These are phyloP conservation scores for Apis cerana DNA, from an alignment of 1,140 invertebrate genomes.

Conservation along the genomic window DNA sequence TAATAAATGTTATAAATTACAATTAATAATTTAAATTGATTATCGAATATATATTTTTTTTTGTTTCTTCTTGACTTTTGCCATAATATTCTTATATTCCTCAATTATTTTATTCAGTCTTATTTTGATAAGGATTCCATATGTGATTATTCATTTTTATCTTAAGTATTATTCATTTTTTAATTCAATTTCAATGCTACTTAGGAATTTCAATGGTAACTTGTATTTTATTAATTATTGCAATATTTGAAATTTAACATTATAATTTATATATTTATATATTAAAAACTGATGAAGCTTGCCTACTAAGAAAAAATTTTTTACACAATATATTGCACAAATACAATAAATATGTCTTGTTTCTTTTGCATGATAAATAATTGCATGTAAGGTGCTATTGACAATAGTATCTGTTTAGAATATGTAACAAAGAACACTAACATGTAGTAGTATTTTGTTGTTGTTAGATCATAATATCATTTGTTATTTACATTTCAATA, in stretches of 20 bases:
- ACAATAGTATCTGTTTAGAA: slow-evolving; percentile 26
- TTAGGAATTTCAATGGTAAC: neutral
- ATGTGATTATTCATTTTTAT: slow-evolving; percentile 25
- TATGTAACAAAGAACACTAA: slow-evolving; percentile 1
- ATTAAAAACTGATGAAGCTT: slow-evolving; percentile 55
- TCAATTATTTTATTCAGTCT: slow-evolving; percentile 28
- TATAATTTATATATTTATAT: neutral
- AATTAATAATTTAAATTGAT: slow-evolving; percentile 47
- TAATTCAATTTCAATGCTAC: neutral
- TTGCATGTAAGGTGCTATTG: slow-evolving; percentile 30
- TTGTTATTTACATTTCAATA: neutral
- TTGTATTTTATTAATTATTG: slow-evolving; percentile 6
- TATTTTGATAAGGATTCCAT: neutral
- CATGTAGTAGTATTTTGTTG: neutral
- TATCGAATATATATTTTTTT: slow-evolving; percentile 44
- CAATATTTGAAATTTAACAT: slow-evolving; percentile 7
- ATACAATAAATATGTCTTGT: slow-evolving; percentile 17
- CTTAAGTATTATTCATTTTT: neutral
- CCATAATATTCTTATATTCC: slow-evolving; percentile 11
- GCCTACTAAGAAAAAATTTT: slow-evolving; percentile 42
- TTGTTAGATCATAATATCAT: neutral
- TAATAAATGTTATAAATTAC: slow-evolving; percentile 11
- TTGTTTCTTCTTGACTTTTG: slow-evolving; percentile 17
- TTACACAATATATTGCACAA: slow-evolving; percentile 12
- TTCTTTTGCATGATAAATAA: slow-evolving; percentile 21